Evolutionary conservation across 2,888 invertebrate genomes (phyloP).

Genomic region (Busseola fusca): DNA sequence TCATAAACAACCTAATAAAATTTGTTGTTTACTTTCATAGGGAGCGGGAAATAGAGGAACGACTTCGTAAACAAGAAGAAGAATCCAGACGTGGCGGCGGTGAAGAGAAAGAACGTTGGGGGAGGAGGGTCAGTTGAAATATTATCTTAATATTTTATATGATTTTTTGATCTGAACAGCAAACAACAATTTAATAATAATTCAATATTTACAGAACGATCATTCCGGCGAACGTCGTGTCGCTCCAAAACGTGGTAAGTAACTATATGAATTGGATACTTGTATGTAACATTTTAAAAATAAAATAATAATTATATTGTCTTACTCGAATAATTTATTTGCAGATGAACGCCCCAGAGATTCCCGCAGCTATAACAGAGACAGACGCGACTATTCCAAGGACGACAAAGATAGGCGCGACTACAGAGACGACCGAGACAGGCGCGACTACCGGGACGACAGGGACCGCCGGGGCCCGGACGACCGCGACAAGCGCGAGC

Average conservation of each 20-base stretch:
- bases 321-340: conserved; percentile 25
- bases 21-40: conserved; percentile 61
- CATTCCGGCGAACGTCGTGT: conserved; percentile 84
- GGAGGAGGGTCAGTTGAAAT: conserved; percentile 72
- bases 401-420: conserved; percentile 72
- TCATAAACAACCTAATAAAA: conserved; percentile 12
- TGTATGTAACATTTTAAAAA: too few species aligned
- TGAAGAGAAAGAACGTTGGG: conserved; percentile 86
- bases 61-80: conserved; percentile 91
- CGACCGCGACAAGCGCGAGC: conserved; percentile 55
- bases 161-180: not conserved
- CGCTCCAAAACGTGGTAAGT: conserved; percentile 81
- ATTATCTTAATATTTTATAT: not conserved
- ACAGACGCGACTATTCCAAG: conserved; percentile 79
- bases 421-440: conserved; percentile 58
- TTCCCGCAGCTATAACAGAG: conserved; percentile 81
- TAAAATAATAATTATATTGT: not conserved
- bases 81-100: conserved; percentile 76
- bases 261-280: not conserved
- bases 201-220: conserved; percentile 76
- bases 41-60: conserved; percentile 97
- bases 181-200: not conserved
- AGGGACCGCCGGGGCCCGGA: conserved; percentile 64
- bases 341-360: conserved; percentile 81
- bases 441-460: conserved; percentile 64